Base-by-base conservation (phyloP, 1,140 invertebrate species). In the Drosophila nigrodunni region DNA sequence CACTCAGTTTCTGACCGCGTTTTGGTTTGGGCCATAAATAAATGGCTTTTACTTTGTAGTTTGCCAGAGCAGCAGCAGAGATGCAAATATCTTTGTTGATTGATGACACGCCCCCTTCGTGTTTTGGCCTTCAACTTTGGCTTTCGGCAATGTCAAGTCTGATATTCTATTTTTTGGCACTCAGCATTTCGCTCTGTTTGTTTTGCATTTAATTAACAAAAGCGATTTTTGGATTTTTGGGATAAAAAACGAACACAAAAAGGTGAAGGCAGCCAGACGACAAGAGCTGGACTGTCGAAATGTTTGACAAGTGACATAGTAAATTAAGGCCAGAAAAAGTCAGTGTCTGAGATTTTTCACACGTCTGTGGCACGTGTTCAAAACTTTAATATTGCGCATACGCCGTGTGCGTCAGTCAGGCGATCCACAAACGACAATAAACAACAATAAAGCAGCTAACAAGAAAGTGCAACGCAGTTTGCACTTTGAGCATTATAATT, bases 111-210 rank as follows among this genome's bases (percentile, higher is more conserved):
- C 41, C 41, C 13, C 41, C n/a, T 49, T 49, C 35, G 25, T n/a
- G 43, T 11, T 18, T 52, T 72, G 83, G 70, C 83, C 83, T 87
- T 87, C 80, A 88, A 88, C 82, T 82, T 88, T 60, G 68, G 41
- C 70, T 43, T n/a, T 44, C 70, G 79, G 71, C 83, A 87, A 87
- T 87, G 82, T 87, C 83, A 88, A 82, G 68, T 67, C 73, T 77
- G 80, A 43, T 69, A 80, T 69, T 83, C 82, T 66, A 55, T 82
- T 79, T 79, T 82, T 65, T 34, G 39, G 37, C 64, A 73, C 64
- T 35, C 18, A 21, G 18, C 2, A 21, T n/a, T 13, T 43, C 3
- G 1, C 10, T 8, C 8, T 39, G 7, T 8, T 39, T 39, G 37
- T 39, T 39, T 8, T 39, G 37, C 10, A 59, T 80, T 80, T 87